Evolutionary conservation across 1,140 invertebrate genomes (phyloP).

Genomic region (Drosophila jambulina): DNA sequence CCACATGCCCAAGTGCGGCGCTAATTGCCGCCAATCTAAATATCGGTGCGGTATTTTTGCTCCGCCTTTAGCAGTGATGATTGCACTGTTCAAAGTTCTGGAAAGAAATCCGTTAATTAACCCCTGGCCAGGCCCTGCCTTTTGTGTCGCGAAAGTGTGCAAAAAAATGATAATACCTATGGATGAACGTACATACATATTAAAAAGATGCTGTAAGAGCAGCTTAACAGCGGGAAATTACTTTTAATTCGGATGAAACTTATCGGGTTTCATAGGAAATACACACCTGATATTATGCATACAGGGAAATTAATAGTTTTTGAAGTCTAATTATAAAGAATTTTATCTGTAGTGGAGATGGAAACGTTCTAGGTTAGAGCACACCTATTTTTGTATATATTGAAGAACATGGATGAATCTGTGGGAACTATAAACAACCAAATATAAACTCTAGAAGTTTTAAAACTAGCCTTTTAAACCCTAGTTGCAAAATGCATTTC

Average conservation of each 20-base stretch:
- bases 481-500: no score
- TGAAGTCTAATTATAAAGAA: background rate
- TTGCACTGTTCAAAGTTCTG: slow-evolving; percentile 64
- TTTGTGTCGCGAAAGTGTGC: slow-evolving; percentile 25
- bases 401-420: background rate
- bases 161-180: slow-evolving; percentile 8
- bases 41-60: slow-evolving; percentile 27
- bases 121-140: slow-evolving; percentile 29
- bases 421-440: background rate
- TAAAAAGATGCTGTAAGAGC: background rate
- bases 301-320: background rate
- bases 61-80: slow-evolving; percentile 12
- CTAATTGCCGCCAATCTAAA: slow-evolving; percentile 40
- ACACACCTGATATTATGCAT: background rate
- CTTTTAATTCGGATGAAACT: background rate
- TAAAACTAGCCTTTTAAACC: no score
- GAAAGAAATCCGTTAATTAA: slow-evolving; percentile 51
- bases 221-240: background rate
- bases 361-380: background rate
- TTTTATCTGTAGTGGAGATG: no score
- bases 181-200: background rate
- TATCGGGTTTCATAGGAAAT: background rate
- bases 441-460: background rate
- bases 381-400: background rate
- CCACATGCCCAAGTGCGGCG: slow-evolving; percentile 53